Percentiles rank a stretch among this genome's conserved stretches.
phyloP scores from a whole-genome alignment of 1,140 invertebrate species.

The Prorops nasuta region DNA sequence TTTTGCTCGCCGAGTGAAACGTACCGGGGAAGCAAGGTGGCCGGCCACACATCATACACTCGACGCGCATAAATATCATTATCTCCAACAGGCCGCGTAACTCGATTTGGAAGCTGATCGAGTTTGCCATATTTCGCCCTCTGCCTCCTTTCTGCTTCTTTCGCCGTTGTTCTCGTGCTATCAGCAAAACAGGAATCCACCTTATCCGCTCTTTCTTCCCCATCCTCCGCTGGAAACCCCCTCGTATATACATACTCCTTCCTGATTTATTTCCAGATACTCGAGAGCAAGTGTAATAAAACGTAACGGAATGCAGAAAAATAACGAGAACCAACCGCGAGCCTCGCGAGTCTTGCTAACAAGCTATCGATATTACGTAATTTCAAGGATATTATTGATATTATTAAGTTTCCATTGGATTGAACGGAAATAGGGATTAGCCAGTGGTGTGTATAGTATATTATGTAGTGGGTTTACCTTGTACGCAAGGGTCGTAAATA shows the following conservation, averaged over 20 bases:
- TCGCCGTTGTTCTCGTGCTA: background rate
- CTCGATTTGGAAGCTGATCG: slow-evolving; percentile 31
- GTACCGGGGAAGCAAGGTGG: slow-evolving; percentile 1
- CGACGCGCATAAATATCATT: slow-evolving; percentile 40
- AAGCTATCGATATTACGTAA: too few species aligned
- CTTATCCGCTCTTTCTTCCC: slow-evolving; percentile 8
- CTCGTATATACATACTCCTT: slow-evolving; percentile 4
- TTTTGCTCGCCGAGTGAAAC: slow-evolving; percentile 12
- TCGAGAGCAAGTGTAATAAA: too few species aligned
- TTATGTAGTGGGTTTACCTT: too few species aligned
- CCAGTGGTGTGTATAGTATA: too few species aligned
- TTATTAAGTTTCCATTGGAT: too few species aligned
- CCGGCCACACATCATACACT: slow-evolving; percentile 28
- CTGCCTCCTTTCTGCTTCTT: background rate
- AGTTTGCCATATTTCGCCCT: slow-evolving; percentile 4
- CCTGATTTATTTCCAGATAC: slow-evolving; percentile 4
- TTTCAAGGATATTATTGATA: too few species aligned
- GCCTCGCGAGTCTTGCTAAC: too few species aligned
- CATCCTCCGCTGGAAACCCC: background rate
- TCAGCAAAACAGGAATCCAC: background rate
- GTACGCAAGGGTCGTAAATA: too few species aligned
- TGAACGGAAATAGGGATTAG: too few species aligned
- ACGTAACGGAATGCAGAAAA: too few species aligned
- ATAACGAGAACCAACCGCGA: too few species aligned
- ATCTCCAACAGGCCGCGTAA: slow-evolving; percentile 35